Evolutionary conservation across 2,888 invertebrate genomes (phyloP), one percentile per base, ranked within the genome.

Genomic region (Eupithecia subumbrata): DNA sequence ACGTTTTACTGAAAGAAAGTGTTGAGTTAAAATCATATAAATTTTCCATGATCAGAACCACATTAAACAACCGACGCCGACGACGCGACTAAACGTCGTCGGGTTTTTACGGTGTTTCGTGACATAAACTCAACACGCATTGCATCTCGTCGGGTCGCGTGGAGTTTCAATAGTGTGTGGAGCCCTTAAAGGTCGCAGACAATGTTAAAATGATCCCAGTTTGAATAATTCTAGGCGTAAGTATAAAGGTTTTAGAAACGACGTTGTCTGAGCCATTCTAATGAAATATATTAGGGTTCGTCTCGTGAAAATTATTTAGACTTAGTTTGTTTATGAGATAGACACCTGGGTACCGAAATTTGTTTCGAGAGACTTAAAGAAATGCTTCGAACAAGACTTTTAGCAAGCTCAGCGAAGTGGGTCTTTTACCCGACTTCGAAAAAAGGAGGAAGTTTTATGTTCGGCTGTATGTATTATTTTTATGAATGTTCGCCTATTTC

Each of bases 111-210:
- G 1, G 43, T 43, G 43, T 8, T 43, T 43, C 12, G 8, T 8
- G 43, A 11, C 14, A 43, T 12, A 43, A 45, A 45, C 14, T 16
- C 18, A 48, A 18, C 45, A 18, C 45, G 45, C 11, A 48, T 18
- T 7, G 18, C 45, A 2, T 48, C 16, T 48, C 45, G 45, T 48
- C 18, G 3, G 5, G 45, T 48, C 11, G 40, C 45, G 45, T 18
- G 5, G 45, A 11, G 45, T 48, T 48, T 18, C 45, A 48, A 48
- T 48, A 18, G 45, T 48, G 45, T 16, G 5, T 18, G 16, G 0
- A 5, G 45, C 16, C 48, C 48, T 52, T 52, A 70, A 60, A 60
- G 69, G 70, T 69, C 69, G 69, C 70, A 70, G 70, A 70, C 70
- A 70, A 70, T 70, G 70, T 60, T 22, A 70, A 70, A 56, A 69